Evolutionary conservation across 2,113 vertebrate genomes (phyloP).

Genomic region (Porphyrio hochstetteri): DNA sequence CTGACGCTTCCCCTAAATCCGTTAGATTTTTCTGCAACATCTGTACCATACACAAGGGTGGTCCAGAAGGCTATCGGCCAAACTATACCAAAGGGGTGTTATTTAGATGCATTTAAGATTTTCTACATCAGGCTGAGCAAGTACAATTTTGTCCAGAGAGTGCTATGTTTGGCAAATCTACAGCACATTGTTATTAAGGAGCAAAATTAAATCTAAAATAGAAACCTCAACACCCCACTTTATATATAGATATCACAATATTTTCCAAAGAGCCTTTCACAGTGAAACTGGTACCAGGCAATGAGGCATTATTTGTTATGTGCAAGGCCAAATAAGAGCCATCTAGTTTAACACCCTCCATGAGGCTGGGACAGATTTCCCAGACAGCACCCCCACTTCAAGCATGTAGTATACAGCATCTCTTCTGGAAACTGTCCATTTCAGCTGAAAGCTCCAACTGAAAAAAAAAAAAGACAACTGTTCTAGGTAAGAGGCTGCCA

Average conservation of each 20-base stretch:
- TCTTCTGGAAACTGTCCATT: not conserved
- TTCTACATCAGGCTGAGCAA: not conserved
- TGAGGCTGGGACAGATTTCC: not conserved
- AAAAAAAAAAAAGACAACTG: not conserved
- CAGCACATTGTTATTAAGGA: not conserved
- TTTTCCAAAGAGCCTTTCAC: not conserved
- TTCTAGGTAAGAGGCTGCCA: not conserved
- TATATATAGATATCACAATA: not conserved
- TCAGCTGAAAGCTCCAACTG: not conserved
- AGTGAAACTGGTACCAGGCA: not conserved
- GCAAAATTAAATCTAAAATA: conserved; percentile 1
- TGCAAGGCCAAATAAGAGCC: not conserved
- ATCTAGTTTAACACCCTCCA: not conserved
- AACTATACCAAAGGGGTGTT: not conserved
- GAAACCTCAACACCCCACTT: not conserved
- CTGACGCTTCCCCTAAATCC: not conserved
- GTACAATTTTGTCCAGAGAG: not conserved
- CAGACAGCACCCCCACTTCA: not conserved
- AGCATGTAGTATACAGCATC: not conserved
- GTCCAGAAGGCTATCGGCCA: not conserved
- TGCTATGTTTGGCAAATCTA: not conserved
- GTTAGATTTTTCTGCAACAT: not conserved
- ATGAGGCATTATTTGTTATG: not conserved
- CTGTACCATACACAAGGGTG: not conserved
- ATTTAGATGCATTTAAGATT: not conserved